A percentile compares a stretch with the other conserved stretches of the same genome.
Evolutionary conservation across 2,888 invertebrate genomes (phyloP).

Genomic region (Liposcelis brunnea): DNA sequence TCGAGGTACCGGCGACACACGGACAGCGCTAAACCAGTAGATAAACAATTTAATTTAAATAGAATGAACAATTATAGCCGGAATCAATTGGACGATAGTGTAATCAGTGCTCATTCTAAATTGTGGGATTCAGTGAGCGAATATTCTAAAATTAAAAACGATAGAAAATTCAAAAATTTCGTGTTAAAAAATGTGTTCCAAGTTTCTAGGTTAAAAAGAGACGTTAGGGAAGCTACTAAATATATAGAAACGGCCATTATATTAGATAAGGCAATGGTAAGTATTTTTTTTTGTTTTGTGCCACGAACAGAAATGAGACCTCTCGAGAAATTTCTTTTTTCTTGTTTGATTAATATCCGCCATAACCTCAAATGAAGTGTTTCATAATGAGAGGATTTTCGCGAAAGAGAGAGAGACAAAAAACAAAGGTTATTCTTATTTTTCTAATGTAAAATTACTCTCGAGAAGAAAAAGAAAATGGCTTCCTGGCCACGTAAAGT

Average conservation of each 20-base stretch:
- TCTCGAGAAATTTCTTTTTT: neutral
- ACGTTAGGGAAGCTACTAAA: slow-evolving; percentile 80
- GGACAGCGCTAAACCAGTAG: slow-evolving; percentile 6
- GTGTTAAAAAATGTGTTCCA: too few relatives aligned
- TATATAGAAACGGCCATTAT: slow-evolving; percentile 92
- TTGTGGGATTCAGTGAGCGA: slow-evolving; percentile 19
- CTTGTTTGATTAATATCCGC: neutral
- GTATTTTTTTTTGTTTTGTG: neutral
- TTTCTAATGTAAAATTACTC: too few relatives aligned
- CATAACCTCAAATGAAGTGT: too few relatives aligned
- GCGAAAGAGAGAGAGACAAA: too few relatives aligned
- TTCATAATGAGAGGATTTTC: too few relatives aligned
- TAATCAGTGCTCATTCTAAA: slow-evolving; percentile 1
- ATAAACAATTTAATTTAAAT: too few relatives aligned
- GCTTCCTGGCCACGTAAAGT: too few relatives aligned
- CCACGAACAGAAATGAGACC: neutral
- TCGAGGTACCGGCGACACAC: neutral
- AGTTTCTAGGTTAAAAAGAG: slow-evolving; percentile 37
- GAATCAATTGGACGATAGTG: too few relatives aligned
- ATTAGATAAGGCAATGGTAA: slow-evolving; percentile 85
- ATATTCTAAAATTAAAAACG: slow-evolving; percentile 9
- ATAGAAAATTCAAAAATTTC: too few relatives aligned
- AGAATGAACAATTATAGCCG: too few relatives aligned
- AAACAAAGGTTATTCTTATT: too few relatives aligned
- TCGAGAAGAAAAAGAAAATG: too few relatives aligned